These are phyloP conservation scores for Mormyrus lacerda DNA, from an alignment of 2,113 vertebrate genomes.

Conservation along the genomic window DNA sequence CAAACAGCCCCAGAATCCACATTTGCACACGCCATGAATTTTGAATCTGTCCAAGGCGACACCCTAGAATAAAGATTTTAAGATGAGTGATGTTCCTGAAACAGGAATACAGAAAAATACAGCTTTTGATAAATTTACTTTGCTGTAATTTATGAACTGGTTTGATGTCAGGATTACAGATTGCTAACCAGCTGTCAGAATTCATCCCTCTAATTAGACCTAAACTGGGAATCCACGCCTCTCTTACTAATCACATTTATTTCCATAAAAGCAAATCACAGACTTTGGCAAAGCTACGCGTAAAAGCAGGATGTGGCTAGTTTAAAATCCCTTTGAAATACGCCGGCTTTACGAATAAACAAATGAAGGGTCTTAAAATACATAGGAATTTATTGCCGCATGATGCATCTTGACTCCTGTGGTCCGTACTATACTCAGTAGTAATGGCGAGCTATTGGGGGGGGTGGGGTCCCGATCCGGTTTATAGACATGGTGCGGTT, in stretches of 20 bases:
- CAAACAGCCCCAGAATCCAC: background rate
- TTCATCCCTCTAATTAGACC: background rate
- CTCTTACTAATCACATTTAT: conserved; percentile 1
- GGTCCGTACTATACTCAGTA: background rate
- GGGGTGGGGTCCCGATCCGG: background rate
- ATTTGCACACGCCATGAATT: background rate
- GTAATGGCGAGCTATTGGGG: background rate
- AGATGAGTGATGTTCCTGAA: background rate
- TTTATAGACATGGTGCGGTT: background rate
- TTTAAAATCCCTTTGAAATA: background rate
- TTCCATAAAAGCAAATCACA: background rate
- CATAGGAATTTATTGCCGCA: background rate
- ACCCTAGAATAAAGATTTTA: background rate
- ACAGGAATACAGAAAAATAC: background rate
- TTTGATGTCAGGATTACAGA: background rate
- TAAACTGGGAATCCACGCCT: background rate
- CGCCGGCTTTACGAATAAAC: background rate
- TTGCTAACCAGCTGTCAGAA: conserved; percentile 3
- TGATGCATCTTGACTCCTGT: background rate
- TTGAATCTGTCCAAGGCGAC: background rate
- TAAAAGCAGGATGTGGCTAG: background rate
- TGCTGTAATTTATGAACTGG: background rate
- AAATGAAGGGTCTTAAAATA: background rate
- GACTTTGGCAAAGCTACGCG: background rate
- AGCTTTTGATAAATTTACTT: background rate